Evolutionary conservation across 2,113 vertebrate species (phyloP).

Genomic region (Sinosuthora webbiana): DNA sequence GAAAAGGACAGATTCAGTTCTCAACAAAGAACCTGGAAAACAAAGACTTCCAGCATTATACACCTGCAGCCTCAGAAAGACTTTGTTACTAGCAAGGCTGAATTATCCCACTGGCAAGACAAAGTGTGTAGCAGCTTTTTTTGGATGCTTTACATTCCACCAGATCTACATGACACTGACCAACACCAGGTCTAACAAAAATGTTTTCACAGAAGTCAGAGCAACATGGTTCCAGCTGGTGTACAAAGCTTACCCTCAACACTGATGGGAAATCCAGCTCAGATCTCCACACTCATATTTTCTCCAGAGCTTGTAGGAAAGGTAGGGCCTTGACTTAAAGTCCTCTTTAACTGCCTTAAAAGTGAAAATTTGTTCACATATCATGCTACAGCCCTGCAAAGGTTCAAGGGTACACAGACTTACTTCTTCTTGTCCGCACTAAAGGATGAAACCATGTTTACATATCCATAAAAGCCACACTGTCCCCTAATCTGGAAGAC

Average conservation of each 20-base stretch:
- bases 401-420: background rate
- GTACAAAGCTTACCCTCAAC: background rate
- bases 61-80: background rate
- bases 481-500: background rate
- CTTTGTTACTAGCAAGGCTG: background rate
- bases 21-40: slow-evolving; percentile 14
- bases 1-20: background rate
- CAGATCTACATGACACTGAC: background rate
- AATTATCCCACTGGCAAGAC: background rate
- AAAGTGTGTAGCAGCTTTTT: background rate
- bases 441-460: background rate
- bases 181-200: background rate
- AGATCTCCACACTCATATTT: background rate
- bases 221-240: background rate
- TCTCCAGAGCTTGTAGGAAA: background rate
- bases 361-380: background rate
- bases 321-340: background rate
- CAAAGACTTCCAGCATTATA: background rate
- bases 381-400: background rate
- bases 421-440: background rate
- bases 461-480: background rate
- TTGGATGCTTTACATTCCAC: background rate
- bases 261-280: background rate
- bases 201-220: background rate
- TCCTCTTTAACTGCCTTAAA: background rate